These are phyloP conservation scores for Cataglyphis cursor DNA, from an alignment of 2,888 invertebrate species.

Conservation along the genomic window DNA sequence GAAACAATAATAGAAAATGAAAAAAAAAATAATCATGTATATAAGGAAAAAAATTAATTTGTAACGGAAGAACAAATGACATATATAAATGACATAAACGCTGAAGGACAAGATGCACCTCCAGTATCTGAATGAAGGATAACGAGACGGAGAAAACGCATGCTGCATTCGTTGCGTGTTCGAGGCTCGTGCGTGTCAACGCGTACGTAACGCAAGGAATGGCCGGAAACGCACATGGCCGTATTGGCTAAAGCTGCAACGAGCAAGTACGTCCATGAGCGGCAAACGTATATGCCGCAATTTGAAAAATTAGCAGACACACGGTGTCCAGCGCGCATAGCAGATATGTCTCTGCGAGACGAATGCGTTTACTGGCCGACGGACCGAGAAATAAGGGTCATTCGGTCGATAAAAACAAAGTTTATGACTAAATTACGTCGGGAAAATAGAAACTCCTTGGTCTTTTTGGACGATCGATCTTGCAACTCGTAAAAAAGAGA, in stretches of 20 bases:
- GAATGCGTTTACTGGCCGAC: constrained; percentile 41
- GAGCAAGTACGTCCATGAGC: constrained; percentile 50
- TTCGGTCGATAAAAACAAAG: constrained; percentile 40
- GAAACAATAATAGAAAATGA: background rate
- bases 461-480: constrained; percentile 28
- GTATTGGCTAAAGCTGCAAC: constrained; percentile 73
- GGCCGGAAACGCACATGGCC: constrained; percentile 74
- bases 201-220: constrained; percentile 57
- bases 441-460: background rate
- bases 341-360: constrained; percentile 50
- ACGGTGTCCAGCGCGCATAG: constrained; percentile 32
- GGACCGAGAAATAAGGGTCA: constrained; percentile 55
- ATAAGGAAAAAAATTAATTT: constrained; percentile 34
- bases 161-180: constrained; percentile 69
- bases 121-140: background rate
- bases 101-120: constrained; percentile 37
- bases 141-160: constrained; percentile 36
- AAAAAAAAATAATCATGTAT: background rate
- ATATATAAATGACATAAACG: background rate
- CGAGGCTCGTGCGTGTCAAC: constrained; percentile 62
- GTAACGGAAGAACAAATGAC: constrained; percentile 6
- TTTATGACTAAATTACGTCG: constrained; percentile 15
- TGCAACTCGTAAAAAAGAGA: background rate
- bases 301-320: constrained; percentile 79
- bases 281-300: constrained; percentile 66